Evolutionary conservation across 2,888 invertebrate species (phyloP).

Genomic region (Euplagia quadripunctaria): DNA sequence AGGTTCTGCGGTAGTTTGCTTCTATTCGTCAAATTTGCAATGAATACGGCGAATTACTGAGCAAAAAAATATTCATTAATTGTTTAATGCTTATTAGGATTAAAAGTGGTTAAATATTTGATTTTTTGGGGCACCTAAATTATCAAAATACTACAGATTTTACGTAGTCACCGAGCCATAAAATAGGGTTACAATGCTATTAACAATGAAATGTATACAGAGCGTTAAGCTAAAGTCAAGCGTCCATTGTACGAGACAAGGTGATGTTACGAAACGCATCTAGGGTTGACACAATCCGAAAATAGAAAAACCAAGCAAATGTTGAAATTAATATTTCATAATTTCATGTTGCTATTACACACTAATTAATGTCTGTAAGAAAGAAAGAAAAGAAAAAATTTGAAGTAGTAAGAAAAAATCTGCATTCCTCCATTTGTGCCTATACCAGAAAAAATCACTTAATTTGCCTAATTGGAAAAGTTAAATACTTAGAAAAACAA

Average conservation of each 20-base stretch:
- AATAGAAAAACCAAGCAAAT: constrained; percentile 26
- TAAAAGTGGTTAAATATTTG: not conserved
- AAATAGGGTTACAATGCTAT: constrained; percentile 56
- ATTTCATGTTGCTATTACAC: constrained; percentile 8
- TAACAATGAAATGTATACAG: constrained; percentile 66
- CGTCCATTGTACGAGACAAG: constrained; percentile 70
- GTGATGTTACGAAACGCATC: constrained; percentile 70
- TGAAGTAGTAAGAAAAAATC: not conserved
- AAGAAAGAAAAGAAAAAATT: not conserved
- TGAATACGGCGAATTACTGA: not conserved
- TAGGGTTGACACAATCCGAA: constrained; percentile 40
- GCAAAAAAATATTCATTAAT: not conserved
- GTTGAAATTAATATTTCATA: constrained; percentile 36
- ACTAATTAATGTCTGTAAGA: not conserved
- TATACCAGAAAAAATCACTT: too few species aligned
- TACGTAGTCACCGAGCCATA: constrained; percentile 55
- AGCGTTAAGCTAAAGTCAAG: constrained; percentile 59
- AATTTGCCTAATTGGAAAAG: too few species aligned
- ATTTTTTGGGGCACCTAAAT: not conserved
- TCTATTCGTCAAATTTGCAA: not conserved
- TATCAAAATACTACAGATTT: constrained; percentile 40
- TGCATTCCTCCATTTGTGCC: not conserved
- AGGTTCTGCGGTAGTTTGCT: not conserved
- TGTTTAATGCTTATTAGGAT: not conserved
- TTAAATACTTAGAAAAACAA: too few species aligned